Percentiles rank a stretch among this genome's conserved stretches.
Conservation (phyloP, 2,888 invertebrate genomes). For the Taphrorychus bicolor region DNA sequence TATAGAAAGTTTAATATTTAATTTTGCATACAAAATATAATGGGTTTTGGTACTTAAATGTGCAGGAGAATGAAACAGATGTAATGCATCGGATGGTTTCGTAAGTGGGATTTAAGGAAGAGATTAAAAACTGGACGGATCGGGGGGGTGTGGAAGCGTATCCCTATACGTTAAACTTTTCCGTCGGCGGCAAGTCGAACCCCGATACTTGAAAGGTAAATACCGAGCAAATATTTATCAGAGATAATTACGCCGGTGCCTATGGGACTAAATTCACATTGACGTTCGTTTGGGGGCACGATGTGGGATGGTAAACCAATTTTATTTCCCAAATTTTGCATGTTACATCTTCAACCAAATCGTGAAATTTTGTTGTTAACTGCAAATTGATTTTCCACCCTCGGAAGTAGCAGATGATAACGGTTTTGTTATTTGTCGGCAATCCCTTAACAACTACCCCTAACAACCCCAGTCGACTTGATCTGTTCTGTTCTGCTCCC, state of each 20-base stretch:
- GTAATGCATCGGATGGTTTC: conserved; percentile 27
- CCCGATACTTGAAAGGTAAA: conserved; percentile 58
- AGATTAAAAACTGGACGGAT: conserved; percentile 40
- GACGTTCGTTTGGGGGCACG: conserved; percentile 24
- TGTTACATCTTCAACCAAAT: neutral
- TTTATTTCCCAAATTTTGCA: neutral
- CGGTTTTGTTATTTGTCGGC: conserved; percentile 41
- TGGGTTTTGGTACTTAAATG: conserved; percentile 13
- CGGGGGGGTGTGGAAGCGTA: conserved; percentile 36
- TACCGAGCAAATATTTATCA: conserved; percentile 57
- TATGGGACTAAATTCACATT: conserved; percentile 50
- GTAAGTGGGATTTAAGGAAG: conserved; percentile 36
- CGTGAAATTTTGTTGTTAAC: neutral
- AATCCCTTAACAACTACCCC: conserved; percentile 49
- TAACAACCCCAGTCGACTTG: conserved; percentile 41
- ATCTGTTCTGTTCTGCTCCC: conserved; percentile 42
- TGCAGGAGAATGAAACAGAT: conserved; percentile 37
- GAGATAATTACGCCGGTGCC: conserved; percentile 58
- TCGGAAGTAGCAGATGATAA: neutral
- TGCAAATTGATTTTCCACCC: neutral
- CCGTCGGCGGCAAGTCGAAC: conserved; percentile 37
- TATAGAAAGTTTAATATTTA: conserved; percentile 16
- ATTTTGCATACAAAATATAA: conserved; percentile 7
- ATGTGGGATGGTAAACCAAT: neutral
- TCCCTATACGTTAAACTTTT: conserved; percentile 28